Conservation (phyloP, 2,113 vertebrate species). For the Dicerorhinus sumatrensis region DNA sequence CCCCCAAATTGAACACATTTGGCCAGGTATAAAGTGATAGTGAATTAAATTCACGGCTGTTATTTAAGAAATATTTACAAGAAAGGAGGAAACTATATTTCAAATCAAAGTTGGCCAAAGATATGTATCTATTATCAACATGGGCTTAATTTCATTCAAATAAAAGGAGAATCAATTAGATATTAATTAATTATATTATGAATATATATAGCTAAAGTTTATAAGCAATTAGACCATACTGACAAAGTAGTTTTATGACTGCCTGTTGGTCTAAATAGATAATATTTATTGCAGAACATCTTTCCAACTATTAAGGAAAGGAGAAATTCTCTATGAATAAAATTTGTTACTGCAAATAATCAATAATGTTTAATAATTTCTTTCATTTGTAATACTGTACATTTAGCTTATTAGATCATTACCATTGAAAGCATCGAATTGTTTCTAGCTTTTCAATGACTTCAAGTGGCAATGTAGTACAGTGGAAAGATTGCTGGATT, state of each 20-base stretch:
- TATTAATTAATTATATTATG: not conserved
- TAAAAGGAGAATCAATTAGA: not conserved
- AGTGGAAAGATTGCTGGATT: not conserved
- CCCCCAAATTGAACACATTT: not conserved
- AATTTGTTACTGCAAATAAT: not conserved
- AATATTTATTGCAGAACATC: not conserved
- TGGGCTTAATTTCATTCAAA: not conserved
- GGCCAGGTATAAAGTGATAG: not conserved
- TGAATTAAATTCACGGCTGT: not conserved
- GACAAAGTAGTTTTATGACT: not conserved
- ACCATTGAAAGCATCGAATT: not conserved
- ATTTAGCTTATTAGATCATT: not conserved
- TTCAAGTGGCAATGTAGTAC: not conserved
- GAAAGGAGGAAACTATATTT: not conserved
- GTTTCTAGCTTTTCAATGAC: not conserved
- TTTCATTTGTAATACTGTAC: not conserved
- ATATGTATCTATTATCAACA: not conserved
- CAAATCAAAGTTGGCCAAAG: not conserved
- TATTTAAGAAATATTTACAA: not conserved
- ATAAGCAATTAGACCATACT: not conserved
- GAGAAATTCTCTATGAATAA: not conserved
- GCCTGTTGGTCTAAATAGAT: not conserved
- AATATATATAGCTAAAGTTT: not conserved
- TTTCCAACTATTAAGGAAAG: slow-evolving; percentile 1
- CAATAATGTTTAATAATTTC: not conserved